Evolutionary conservation across 2,888 invertebrate species (phyloP).

Genomic region (Trissolcus japonicus): DNA sequence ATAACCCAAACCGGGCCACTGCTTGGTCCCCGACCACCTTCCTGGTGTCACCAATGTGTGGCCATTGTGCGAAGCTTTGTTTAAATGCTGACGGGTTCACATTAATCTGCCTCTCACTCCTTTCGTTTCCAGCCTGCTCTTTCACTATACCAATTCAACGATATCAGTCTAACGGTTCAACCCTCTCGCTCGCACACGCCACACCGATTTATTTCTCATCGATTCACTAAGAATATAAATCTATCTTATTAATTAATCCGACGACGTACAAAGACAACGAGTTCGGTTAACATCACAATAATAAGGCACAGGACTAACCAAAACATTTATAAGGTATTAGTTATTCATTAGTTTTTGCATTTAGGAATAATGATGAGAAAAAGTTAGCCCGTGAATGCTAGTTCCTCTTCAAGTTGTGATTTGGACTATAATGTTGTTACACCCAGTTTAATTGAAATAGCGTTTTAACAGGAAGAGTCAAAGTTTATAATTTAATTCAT

Average conservation of each 20-base stretch:
- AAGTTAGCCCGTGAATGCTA: not conserved
- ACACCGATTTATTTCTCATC: conserved; percentile 49
- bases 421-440: no score
- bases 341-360: no score
- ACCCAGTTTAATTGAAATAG: no score
- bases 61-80: conserved; percentile 74
- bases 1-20: conserved; percentile 20
- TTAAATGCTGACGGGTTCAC: conserved; percentile 74
- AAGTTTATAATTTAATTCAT: no score
- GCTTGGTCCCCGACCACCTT: conserved; percentile 60
- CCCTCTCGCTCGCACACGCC: conserved; percentile 56
- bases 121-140: conserved; percentile 61
- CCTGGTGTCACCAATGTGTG: conserved; percentile 68
- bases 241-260: conserved; percentile 54
- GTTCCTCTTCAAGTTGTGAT: no score
- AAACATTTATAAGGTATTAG: not conserved
- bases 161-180: conserved; percentile 45
- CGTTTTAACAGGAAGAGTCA: no score
- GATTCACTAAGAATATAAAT: conserved; percentile 52
- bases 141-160: conserved; percentile 63
- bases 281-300: conserved; percentile 8
- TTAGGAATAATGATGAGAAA: not conserved
- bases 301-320: conserved; percentile 1
- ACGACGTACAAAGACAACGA: conserved; percentile 25
- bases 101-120: conserved; percentile 74